phyloP scores from a whole-genome alignment of 2,888 invertebrate genomes.

The Drosophila buzzatii region DNA sequence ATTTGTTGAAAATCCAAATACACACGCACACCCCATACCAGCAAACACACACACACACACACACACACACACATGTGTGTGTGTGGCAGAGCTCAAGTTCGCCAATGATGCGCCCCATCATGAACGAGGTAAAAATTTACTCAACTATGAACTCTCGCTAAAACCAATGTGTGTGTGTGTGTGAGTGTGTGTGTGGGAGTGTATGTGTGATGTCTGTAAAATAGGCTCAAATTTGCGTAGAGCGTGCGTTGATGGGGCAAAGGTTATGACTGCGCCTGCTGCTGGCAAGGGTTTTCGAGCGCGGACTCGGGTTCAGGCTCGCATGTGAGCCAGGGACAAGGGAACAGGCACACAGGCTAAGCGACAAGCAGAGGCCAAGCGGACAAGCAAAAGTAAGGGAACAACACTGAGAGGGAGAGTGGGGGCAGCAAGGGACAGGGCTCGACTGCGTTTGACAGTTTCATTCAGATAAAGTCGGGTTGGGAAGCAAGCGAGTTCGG shows the following conservation, averaged over 20 bases:
- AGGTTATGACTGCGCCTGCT: conserved; percentile 64
- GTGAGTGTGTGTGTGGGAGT: conserved; percentile 10
- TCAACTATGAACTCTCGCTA: conserved; percentile 73
- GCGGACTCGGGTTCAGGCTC: conserved; percentile 17
- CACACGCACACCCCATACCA: conserved; percentile 10
- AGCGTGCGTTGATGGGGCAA: conserved; percentile 55
- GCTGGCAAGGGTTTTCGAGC: conserved; percentile 59
- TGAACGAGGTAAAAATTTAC: conserved; percentile 79
- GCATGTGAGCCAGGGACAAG: neutral
- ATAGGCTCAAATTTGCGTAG: conserved; percentile 72
- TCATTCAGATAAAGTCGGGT: conserved; percentile 39
- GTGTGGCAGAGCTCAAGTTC: conserved; percentile 39
- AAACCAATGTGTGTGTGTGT: conserved; percentile 19
- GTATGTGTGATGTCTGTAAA: conserved; percentile 43
- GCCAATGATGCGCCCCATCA: conserved; percentile 54
- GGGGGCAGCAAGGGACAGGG: neutral
- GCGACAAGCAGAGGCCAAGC: neutral
- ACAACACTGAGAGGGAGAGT: neutral
- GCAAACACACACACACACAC: conserved; percentile 1
- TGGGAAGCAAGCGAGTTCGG: neutral
- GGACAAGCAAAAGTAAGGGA: conserved; percentile 3
- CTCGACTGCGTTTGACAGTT: conserved; percentile 59
- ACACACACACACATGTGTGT: neutral
- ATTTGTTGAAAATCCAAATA: conserved; percentile 54
- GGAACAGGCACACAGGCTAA: neutral